Base-by-base conservation (phyloP, 2,888 invertebrate genomes). In the Andrena chrysosceles region DNA sequence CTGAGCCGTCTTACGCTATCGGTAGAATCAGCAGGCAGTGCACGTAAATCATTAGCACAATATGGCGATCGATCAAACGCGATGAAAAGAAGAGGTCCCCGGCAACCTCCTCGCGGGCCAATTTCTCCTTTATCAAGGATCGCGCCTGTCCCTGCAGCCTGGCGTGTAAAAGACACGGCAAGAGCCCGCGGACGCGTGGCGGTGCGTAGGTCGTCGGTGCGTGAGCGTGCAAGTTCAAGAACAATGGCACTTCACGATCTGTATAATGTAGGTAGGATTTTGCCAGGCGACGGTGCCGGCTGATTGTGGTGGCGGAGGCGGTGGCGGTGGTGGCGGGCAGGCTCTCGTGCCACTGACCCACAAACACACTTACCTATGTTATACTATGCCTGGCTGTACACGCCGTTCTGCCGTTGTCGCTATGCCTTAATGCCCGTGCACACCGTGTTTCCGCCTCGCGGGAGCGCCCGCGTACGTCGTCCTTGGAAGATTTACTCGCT, bases 361-460 rank as follows among this genome's bases (percentile, higher is more conserved):
- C 85, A 93, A 93, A 93, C 93, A 93, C 88, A 93, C 93, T 93
- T 93, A 90, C 89, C 91, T 92, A 92, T 93, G 93, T 92, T 92
- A 93, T 91, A 91, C 92, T 92, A 91, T 88, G 90, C 89, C 56
- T 81, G 86, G 86, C 77, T 87, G 79, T 87, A 87, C 83, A 87
- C 87, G 85, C 77, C 56, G 84, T 82, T 81, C 74, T 70, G 67
- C 59, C 71, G 70, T 74, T 75, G 68, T 75, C 85, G 87, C 77
- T 84, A 78, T 85, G 75, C 78, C 83, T 89, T 86, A 88, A 87
- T 90, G 85, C 81, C 81, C 84, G 85, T 87, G 85, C 84, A 82
- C 80, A 84, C 54, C 62, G 71, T 48, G 77, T 52, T 67, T 74
- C 71, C 81, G 83, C 63, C 49, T 62, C 59, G 20, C 59, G 56